Conservation (phyloP, 2,797 vertebrate species). For the Syngnathus acus region DNA sequence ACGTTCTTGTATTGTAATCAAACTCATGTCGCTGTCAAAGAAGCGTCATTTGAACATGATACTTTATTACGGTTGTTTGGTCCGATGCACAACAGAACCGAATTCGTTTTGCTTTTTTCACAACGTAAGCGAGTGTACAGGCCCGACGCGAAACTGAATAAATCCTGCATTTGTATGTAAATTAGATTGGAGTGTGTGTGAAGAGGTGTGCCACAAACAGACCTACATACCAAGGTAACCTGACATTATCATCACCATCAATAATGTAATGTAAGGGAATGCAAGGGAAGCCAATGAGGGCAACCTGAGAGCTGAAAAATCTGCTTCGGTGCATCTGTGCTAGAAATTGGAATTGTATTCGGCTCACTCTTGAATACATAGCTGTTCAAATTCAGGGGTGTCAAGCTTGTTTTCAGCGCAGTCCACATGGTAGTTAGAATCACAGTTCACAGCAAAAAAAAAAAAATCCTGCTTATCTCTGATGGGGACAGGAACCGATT, state of each 20-base stretch:
- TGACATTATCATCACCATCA: background rate
- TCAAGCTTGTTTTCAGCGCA: background rate
- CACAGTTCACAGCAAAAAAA: too few relatives aligned
- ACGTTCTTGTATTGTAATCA: background rate
- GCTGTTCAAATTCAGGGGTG: background rate
- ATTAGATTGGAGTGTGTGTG: background rate
- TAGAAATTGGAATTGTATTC: background rate
- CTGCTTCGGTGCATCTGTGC: background rate
- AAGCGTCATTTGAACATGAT: background rate
- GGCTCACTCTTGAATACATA: background rate
- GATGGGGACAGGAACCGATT: too few relatives aligned
- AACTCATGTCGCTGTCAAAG: background rate
- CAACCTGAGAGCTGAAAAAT: background rate
- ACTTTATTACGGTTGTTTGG: background rate
- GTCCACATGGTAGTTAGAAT: background rate
- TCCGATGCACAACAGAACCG: background rate
- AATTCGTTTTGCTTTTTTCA: too few relatives aligned
- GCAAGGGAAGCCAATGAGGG: background rate
- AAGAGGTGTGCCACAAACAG: background rate
- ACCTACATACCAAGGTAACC: background rate
- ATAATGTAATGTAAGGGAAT: slow-evolving; percentile 3
- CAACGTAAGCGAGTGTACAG: background rate
- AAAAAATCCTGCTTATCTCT: too few relatives aligned
- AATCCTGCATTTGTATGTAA: background rate
- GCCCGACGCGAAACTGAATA: background rate